These are phyloP conservation scores for Centropyge bicolor DNA, from an alignment of 2,797 vertebrate species.

Conservation along the genomic window DNA sequence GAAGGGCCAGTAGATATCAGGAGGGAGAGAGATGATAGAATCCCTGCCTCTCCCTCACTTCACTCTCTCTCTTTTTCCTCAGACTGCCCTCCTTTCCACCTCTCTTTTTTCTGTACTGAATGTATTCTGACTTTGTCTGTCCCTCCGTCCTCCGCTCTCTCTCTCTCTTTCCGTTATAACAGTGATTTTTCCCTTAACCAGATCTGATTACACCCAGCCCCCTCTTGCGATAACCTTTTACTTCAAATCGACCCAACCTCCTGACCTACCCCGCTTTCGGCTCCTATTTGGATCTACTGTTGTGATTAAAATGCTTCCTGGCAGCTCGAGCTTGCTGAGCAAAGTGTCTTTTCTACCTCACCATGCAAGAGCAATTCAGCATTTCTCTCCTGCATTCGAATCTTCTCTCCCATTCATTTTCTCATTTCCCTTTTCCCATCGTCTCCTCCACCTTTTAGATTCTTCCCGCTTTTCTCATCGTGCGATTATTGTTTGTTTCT, in stretches of 20 bases:
- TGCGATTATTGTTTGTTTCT: conserved; percentile 38
- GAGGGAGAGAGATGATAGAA: conserved; percentile 28
- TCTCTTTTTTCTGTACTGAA: background rate
- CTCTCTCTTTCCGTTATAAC: conserved; percentile 56
- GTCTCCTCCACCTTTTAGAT: conserved; percentile 18
- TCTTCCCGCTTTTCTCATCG: conserved; percentile 23
- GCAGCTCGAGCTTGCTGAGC: conserved; percentile 76
- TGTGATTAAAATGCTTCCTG: conserved; percentile 84
- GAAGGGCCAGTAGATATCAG: conserved; percentile 41
- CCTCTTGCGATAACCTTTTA: conserved; percentile 80
- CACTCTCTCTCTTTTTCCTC: background rate
- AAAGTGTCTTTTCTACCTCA: conserved; percentile 70
- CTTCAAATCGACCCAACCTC: conserved; percentile 80
- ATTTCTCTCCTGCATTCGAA: conserved; percentile 58
- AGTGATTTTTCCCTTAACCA: conserved; percentile 72
- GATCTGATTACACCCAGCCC: conserved; percentile 77
- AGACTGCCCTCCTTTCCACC: background rate
- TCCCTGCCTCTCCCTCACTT: background rate
- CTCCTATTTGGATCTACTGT: conserved; percentile 80
- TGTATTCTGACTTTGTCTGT: conserved; percentile 52
- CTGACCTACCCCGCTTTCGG: conserved; percentile 77
- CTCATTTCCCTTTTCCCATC: conserved; percentile 37
- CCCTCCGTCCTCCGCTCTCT: conserved; percentile 60
- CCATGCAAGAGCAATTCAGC: conserved; percentile 75
- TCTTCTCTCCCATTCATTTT: conserved; percentile 61